Evolutionary conservation across 53 echinoderm and acorn worm species (phyloP).

Genomic region (Astropecten irregularis): DNA sequence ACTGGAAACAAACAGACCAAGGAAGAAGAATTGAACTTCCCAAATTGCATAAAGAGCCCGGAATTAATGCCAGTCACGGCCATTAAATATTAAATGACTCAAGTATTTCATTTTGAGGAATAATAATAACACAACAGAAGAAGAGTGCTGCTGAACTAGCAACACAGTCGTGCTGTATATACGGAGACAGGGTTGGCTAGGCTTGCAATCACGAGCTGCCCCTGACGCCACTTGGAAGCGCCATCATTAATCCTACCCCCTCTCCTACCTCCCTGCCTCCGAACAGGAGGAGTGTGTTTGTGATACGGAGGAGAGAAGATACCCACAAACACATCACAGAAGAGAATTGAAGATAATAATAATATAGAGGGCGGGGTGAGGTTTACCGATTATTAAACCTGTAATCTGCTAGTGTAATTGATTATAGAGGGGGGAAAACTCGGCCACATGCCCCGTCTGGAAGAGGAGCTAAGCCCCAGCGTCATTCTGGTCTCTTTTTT

Average conservation of each 20-base stretch:
- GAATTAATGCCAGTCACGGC: constrained; percentile 21
- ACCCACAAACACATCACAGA: too few relatives aligned
- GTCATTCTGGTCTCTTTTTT: too few relatives aligned
- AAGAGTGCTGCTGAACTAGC: constrained; percentile 45
- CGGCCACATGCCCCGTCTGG: too few relatives aligned
- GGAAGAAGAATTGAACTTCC: constrained; percentile 13
- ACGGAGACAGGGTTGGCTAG: too few relatives aligned
- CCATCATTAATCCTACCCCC: not conserved
- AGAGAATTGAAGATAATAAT: too few relatives aligned
- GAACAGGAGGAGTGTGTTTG: too few relatives aligned
- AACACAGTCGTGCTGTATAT: not conserved
- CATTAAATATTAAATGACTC: constrained; percentile 25
- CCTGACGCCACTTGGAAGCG: constrained; percentile 34
- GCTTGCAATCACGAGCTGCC: constrained; percentile 18
- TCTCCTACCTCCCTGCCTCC: not conserved
- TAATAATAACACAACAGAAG: too few relatives aligned
- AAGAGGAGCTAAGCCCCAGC: too few relatives aligned
- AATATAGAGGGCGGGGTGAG: too few relatives aligned
- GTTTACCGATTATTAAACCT: too few relatives aligned
- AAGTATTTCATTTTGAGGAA: constrained; percentile 34
- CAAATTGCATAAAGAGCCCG: constrained; percentile 1
- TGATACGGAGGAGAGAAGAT: too few relatives aligned
- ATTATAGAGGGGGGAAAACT: constrained; percentile 1
- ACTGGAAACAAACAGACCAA: constrained; percentile 1
- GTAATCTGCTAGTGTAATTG: constrained; percentile 33